Base-by-base conservation (phyloP, 2,888 invertebrate species). In the Melieria picta region DNA sequence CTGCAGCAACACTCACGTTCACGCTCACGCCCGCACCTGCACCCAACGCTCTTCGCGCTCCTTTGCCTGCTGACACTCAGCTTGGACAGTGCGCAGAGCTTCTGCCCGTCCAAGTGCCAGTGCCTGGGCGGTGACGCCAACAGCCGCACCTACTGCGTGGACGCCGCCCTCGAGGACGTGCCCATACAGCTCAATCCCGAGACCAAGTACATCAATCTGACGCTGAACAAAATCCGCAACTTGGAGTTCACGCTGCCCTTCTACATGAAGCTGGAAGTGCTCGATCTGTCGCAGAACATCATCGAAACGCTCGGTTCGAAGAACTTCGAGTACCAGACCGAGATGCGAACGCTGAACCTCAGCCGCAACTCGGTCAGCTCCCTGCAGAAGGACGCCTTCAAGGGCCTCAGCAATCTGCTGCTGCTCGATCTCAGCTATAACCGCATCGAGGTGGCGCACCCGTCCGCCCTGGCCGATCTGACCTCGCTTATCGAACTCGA, bases 131-230 rank as follows among this genome's bases (percentile, higher is more conserved):
- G 92, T 84, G 94, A 95, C 85, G 91, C 92, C 66, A 88, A 91
- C 77, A 90, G 94, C 76, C 90, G 91, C 72, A 93, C 93, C 46
- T 90, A 91, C 77, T 96, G 96, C 86, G 91, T 92, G 77, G 91
- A 91, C 81, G 94, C 94, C 69, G 91, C 91, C 74, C 90, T 96
- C 77, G 94, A 94, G 84, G 93, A 94, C 79, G 93, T 96, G 69
- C 96, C 96, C 74, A 95, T 95, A 79, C 95, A 95, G 84, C 89
- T 96, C 78, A 96, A 96, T 87, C 97, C 97, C 56, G 94, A 94
- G 84, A 91, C 94, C 65, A 91, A 91, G 67, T 91, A 92, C 86
- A 92, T 97, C 82, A 93, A 94, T 84, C 90, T 97, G 72, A 92
- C 93, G n/a, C 90, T 92, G 83, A 97, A 97, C 87, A 91, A 91